phyloP scores from a whole-genome alignment of 2,113 vertebrate species.

The Cygnus atratus region DNA sequence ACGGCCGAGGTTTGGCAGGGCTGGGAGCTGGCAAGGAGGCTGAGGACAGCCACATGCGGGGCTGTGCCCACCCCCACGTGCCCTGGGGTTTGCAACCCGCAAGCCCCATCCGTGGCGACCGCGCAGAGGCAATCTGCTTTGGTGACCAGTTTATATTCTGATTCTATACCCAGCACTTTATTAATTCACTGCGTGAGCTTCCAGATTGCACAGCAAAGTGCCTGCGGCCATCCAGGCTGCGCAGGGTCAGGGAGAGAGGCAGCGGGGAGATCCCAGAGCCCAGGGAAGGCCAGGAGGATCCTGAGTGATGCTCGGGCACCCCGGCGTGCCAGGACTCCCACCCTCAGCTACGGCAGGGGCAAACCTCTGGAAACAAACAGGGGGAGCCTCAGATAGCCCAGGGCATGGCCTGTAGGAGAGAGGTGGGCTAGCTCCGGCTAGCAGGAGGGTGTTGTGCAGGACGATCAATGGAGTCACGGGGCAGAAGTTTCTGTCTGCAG shows the following conservation, averaged over 20 bases:
- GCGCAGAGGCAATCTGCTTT: fast-evolving
- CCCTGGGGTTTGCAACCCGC: not conserved
- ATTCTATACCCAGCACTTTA: not conserved
- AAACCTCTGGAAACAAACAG: not conserved
- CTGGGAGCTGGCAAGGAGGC: not conserved
- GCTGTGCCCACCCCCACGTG: not conserved
- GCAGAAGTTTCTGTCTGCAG: not conserved
- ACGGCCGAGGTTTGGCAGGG: fast-evolving
- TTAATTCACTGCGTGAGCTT: not conserved
- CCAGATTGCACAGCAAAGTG: not conserved
- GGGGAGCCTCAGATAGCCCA: not conserved
- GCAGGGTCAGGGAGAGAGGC: not conserved
- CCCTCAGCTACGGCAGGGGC: not conserved
- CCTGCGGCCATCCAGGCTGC: not conserved
- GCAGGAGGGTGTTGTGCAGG: not conserved
- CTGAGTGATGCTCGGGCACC: not conserved
- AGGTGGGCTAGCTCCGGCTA: not conserved
- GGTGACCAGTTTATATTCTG: not conserved
- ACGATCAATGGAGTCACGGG: not conserved
- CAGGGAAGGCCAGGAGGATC: fast-evolving
- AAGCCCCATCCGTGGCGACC: not conserved
- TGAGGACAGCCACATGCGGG: fast-evolving
- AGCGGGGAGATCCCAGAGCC: not conserved
- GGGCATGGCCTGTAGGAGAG: not conserved
- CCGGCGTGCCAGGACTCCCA: not conserved